Evolutionary conservation across 1,140 invertebrate genomes (phyloP), one percentile per base, ranked within the genome.

Genomic region (Tetramorium parvispinum): DNA sequence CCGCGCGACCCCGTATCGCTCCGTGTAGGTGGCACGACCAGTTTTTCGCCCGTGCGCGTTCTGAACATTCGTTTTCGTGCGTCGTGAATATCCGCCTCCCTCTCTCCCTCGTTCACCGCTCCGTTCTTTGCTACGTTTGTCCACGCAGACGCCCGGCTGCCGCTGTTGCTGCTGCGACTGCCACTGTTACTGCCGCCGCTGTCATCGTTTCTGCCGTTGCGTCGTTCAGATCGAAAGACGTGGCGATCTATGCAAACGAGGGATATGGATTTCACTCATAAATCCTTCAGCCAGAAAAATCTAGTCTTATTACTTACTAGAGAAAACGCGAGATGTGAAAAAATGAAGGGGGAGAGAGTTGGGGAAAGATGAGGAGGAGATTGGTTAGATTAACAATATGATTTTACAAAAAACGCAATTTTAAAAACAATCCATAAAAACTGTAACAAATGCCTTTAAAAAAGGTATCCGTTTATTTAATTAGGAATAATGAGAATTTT

Each of bases 11-110:
- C 61, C 78, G 86, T 91, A 92, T 90, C 88, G 85, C 63, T 89
- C 88, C 88, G 88, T 87, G 89, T 93, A 92, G 93, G 93, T 93
- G 91, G 93, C 78, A 87, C 89, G 89, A 93, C 93, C 92, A 93
- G 93, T 93, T 93, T 93, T 92, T 93, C 85, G 71, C 81, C 81
- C 59, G 57, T 55, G 59, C 85, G 70, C 43, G 86, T 90, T 90
- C 87, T 59, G 87, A 76, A 87, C 89, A 83, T 92, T 92, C 89
- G 87, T 92, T 92, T 91, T 89, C 89, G 90, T 91, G 82, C 87
- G 86, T 91, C 87, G 91, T 90, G 88, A 73, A 92, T 91, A 85
- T 89, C 79, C 65, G 61, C 63, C 53, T 68, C 85, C 57, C 40
- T 59, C 68, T 73, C n/a, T 4, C 32, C 32, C 32, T 32, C 27